Evolutionary conservation across 2,888 invertebrate genomes (phyloP), one percentile per base, ranked within the genome.

Genomic region (Xestia ashworthii): DNA sequence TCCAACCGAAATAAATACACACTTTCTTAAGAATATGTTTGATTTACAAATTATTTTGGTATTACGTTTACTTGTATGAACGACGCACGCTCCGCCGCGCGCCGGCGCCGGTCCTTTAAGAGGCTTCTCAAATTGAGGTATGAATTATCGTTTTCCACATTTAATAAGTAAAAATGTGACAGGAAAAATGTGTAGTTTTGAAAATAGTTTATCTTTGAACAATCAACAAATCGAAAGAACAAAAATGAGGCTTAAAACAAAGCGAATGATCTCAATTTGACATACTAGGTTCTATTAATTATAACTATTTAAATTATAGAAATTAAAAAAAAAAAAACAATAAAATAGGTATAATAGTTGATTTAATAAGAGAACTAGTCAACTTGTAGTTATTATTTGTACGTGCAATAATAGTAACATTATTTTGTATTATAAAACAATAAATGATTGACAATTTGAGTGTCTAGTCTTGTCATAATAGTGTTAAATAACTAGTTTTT

Each of bases 331-430:
- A 32, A 44, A 16, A 50, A 62, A 22, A 38, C 38, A 48, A 19
- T 38, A 53, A 41, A 55, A 41, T 62, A 53, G 22, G 14, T 55
- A 44, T 71, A 64, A 62, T 66, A 77, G n/a, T 71, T 55, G 62
- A 66, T 75, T 73, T 60, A 70, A 68, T 71, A 79, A 69, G 38
- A 70, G 16, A 60, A 2, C 68, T 80, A 82, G 77, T 80, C 70
- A 72, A 78, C 58, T 69, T 76, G 65, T 82, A 80, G 76, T 38
- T 41, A 67, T 80, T 62, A 80, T 66, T 64, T 71, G 66, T 88
- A 84, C 81, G 89, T 89, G 89, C 89, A 89, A 89, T 89, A 89
- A 83, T 89, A 88, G 83, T 71, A 44, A 65, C 81, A 83, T 68
- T 82, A 83, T 86, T 85, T 86, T 89, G 77, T 86, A 88, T 71